phyloP scores from a whole-genome alignment of 2,888 invertebrate species.

The Acronicta leporina region DNA sequence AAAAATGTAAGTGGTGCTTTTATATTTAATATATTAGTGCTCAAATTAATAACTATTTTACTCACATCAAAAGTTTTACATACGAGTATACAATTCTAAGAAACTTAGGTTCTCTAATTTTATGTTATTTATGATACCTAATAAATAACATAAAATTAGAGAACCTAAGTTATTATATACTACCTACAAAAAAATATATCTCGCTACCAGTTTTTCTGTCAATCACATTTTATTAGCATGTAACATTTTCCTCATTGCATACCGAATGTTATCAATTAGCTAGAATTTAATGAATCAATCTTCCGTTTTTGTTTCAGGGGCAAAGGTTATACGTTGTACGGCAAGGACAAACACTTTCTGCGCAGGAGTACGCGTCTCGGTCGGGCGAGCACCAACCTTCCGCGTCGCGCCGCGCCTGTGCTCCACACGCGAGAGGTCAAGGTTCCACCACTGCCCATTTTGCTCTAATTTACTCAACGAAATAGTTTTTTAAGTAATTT shows the following conservation, averaged over 20 bases:
- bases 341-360: conserved; percentile 87
- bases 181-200: conserved; percentile 8
- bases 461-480: conserved; percentile 65
- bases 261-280: conserved; percentile 35
- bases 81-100: neutral
- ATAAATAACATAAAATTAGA: too few relatives aligned
- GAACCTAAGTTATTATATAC: conserved; percentile 13
- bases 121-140: too few relatives aligned
- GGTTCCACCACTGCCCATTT: conserved; percentile 66
- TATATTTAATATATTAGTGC: too few relatives aligned
- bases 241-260: conserved; percentile 45
- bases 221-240: conserved; percentile 29
- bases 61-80: too few relatives aligned
- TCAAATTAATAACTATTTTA: too few relatives aligned
- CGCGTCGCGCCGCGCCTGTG: conserved; percentile 74
- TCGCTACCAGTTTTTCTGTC: conserved; percentile 19
- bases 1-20: too few relatives aligned
- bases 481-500: conserved; percentile 47
- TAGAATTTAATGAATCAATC: conserved; percentile 37
- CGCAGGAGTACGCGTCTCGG: conserved; percentile 82
- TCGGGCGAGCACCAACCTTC: conserved; percentile 80
- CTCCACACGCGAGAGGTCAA: conserved; percentile 74
- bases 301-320: conserved; percentile 69
- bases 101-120: conserved; percentile 1
- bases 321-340: conserved; percentile 72